Evolutionary conservation across 2,113 vertebrate genomes (phyloP).

Genomic region (Ovibos moschatus): DNA sequence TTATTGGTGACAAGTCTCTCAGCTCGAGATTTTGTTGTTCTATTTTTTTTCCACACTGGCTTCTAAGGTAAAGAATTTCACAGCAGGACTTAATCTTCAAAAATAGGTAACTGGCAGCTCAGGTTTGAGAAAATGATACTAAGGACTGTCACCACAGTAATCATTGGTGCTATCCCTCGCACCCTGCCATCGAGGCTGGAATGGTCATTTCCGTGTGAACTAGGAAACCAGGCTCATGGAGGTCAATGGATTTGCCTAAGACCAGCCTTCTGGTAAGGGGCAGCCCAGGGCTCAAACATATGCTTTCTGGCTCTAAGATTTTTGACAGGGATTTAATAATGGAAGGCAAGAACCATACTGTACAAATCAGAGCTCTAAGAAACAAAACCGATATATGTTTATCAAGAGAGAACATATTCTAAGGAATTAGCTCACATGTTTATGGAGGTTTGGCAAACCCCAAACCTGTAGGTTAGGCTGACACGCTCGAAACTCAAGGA

Average conservation of each 20-base stretch:
- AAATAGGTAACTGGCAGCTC: neutral
- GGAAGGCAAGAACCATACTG: neutral
- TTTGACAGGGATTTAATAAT: neutral
- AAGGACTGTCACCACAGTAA: neutral
- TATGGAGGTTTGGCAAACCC: neutral
- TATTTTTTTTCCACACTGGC: neutral
- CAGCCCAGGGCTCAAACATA: neutral
- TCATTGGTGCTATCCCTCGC: neutral
- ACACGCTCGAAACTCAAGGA: neutral
- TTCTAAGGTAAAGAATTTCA: slow-evolving; percentile 21
- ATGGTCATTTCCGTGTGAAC: neutral
- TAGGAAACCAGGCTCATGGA: neutral
- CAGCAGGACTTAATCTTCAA: neutral
- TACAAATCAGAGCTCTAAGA: neutral
- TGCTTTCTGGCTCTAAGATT: neutral
- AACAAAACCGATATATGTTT: neutral
- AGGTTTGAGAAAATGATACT: neutral
- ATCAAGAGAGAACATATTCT: neutral
- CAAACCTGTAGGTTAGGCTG: neutral
- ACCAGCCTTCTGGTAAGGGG: neutral
- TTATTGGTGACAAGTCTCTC: neutral
- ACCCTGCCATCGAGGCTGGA: neutral
- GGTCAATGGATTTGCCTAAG: neutral
- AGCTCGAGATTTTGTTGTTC: neutral
- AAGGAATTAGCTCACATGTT: neutral